Evolutionary conservation across 2,888 invertebrate species (phyloP).

Genomic region (Girardia tigrina): DNA sequence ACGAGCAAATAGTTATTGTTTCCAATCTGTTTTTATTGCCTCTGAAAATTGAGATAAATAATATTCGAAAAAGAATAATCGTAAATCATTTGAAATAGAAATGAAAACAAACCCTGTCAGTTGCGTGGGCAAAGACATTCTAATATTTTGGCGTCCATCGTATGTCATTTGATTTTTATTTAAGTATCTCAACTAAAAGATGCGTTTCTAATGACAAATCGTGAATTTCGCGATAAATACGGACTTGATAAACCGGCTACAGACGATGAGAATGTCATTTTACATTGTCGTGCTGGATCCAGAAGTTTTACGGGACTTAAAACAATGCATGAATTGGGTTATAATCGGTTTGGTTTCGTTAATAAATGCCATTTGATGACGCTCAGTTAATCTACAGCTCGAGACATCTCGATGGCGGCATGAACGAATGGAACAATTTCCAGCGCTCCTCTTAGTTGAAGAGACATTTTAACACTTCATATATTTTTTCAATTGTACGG

Average conservation of each 20-base stretch:
- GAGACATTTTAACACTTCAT: no score
- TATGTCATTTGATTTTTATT: background rate
- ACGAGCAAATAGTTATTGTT: no score
- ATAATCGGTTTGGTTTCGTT: background rate
- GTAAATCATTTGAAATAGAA: no score
- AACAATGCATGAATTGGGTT: background rate
- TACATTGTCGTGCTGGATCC: background rate
- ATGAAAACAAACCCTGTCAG: no score
- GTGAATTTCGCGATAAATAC: background rate
- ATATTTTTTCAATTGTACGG: no score
- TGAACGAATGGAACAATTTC: slow-evolving; percentile 3
- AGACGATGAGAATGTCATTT: background rate
- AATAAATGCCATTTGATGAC: background rate
- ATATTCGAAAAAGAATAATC: no score
- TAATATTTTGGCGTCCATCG: no score
- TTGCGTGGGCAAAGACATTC: no score
- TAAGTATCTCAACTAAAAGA: background rate
- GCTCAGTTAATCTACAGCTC: background rate
- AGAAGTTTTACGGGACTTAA: background rate
- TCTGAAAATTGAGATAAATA: no score
- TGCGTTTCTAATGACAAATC: background rate
- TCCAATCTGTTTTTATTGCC: no score
- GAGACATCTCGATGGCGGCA: slow-evolving; percentile 10
- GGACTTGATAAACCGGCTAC: background rate
- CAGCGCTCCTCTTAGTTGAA: no score